These are phyloP conservation scores for Hirundichthys speculiger DNA, from an alignment of 2,113 vertebrate species.

Conservation along the genomic window DNA sequence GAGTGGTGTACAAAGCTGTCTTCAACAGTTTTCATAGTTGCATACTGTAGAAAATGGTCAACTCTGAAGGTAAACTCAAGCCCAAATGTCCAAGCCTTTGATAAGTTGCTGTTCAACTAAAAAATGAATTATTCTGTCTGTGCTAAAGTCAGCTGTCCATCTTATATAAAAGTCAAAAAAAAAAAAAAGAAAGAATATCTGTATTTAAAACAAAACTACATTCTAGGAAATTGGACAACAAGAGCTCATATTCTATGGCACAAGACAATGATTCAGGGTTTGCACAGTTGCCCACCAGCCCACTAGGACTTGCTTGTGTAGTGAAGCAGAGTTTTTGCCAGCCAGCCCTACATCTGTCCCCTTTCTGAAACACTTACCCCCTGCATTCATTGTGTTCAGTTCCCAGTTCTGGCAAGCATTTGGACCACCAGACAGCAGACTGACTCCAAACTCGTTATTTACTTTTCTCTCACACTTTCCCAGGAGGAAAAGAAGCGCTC, in stretches of 20 bases:
- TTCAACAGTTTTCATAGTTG: too few species aligned
- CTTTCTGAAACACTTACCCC: conserved; percentile 23
- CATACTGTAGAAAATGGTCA: too few species aligned
- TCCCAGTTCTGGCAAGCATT: conserved; percentile 34
- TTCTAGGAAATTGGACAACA: not conserved
- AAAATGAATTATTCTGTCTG: not conserved
- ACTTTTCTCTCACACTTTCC: conserved; percentile 55
- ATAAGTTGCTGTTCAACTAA: too few species aligned
- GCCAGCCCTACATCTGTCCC: conserved; percentile 30
- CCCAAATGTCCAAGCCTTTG: too few species aligned
- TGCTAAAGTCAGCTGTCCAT: not conserved
- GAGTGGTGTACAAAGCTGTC: too few species aligned
- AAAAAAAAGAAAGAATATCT: conserved; percentile 1
- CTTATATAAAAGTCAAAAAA: not conserved
- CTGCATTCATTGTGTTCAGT: conserved; percentile 5
- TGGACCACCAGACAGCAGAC: conserved; percentile 56
- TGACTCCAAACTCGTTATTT: conserved; percentile 59
- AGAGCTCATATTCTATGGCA: not conserved
- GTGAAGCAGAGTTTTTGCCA: conserved; percentile 30
- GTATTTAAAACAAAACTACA: not conserved
- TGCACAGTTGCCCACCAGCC: conserved; percentile 27
- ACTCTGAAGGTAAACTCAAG: too few species aligned
- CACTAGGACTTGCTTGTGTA: conserved; percentile 17
- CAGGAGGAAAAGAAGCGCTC: conserved; percentile 51
- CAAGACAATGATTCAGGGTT: not conserved